Evolutionary conservation across 2,113 vertebrate species (phyloP).

Genomic region (Burhinus oedicnemus): DNA sequence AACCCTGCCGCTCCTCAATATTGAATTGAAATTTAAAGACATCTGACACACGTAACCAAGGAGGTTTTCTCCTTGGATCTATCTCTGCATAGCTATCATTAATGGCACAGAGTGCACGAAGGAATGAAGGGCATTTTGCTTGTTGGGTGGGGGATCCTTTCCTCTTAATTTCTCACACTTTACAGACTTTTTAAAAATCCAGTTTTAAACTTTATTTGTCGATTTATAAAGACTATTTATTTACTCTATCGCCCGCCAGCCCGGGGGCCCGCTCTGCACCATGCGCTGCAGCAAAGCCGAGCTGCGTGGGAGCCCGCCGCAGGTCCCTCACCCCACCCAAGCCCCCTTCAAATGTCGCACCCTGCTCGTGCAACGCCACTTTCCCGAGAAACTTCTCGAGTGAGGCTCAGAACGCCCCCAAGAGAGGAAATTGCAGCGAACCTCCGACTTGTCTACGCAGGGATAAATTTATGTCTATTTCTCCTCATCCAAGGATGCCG

Average conservation of each 20-base stretch:
- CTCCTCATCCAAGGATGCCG: neutral
- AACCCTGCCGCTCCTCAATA: rapidly evolving
- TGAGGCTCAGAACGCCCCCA: neutral
- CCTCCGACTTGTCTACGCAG: too few species aligned
- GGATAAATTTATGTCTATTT: neutral
- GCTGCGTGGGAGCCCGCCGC: rapidly evolving
- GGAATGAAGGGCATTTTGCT: neutral
- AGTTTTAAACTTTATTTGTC: neutral
- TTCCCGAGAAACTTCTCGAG: rapidly evolving
- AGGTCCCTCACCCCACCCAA: neutral
- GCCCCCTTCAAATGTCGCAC: too few species aligned
- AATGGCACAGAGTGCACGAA: rapidly evolving
- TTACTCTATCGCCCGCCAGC: rapidly evolving
- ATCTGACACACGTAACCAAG: rapidly evolving
- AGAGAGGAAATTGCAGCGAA: neutral
- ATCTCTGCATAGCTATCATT: rapidly evolving
- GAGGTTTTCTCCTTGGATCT: neutral
- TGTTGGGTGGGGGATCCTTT: neutral
- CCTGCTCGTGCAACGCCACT: neutral
- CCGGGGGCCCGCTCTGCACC: rapidly evolving
- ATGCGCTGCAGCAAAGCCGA: rapidly evolving
- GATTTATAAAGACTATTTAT: neutral
- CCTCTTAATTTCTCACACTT: neutral
- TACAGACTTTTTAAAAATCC: rapidly evolving
- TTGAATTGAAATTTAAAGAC: neutral